Evolutionary conservation across 2,797 vertebrate species (phyloP).

Genomic region (Semotilus atromaculatus): DNA sequence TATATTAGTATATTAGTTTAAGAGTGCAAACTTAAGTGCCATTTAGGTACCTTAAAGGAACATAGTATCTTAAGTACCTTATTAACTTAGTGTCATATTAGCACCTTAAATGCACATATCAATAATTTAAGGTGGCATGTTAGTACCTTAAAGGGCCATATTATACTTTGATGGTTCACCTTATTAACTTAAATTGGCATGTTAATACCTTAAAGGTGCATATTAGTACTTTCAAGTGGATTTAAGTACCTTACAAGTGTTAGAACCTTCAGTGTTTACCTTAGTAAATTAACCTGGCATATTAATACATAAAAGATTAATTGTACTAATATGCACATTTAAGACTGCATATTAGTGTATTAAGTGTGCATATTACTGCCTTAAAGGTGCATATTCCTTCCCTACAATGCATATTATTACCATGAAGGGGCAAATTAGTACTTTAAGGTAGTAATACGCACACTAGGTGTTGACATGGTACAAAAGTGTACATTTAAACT

Average conservation of each 20-base stretch:
- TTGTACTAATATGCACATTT: background rate
- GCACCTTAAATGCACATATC: background rate
- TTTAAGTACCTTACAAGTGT: background rate
- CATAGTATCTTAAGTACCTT: background rate
- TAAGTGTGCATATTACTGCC: background rate
- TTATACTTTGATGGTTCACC: background rate
- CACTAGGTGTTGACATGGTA: background rate
- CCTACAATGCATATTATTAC: background rate
- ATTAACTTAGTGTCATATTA: too few species aligned
- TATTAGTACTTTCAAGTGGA: background rate
- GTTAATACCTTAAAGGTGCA: background rate
- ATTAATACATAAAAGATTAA: background rate
- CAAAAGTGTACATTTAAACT: background rate
- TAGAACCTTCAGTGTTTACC: background rate
- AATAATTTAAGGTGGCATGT: background rate
- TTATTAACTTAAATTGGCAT: background rate
- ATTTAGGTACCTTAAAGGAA: background rate
- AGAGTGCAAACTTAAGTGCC: background rate
- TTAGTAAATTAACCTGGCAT: background rate
- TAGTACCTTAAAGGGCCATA: background rate
- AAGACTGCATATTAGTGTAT: background rate
- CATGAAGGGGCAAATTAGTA: background rate
- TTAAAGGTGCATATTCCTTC: slow-evolving; percentile 7
- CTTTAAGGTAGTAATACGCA: background rate
- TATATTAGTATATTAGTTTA: background rate